These are phyloP conservation scores for Oncorhynchus mykiss DNA, from an alignment of 2,113 vertebrate species.

Conservation along the genomic window DNA sequence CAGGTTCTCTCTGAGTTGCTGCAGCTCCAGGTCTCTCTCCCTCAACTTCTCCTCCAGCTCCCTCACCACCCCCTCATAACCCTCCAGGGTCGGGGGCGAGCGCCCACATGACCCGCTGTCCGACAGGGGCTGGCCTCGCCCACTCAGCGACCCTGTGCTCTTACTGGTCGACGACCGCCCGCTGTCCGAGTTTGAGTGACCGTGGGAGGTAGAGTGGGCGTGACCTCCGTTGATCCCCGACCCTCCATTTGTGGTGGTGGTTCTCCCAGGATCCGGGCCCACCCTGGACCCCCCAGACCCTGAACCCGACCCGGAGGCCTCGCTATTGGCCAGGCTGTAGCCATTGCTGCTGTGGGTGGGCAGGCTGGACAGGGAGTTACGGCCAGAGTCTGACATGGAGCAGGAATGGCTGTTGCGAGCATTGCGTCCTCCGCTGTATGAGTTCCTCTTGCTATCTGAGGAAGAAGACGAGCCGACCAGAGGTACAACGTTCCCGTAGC, in stretches of 20 bases:
- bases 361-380: conserved; percentile 96
- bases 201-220: conserved; percentile 87
- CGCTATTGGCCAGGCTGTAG: conserved; percentile 82
- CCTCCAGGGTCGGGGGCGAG: conserved; percentile 78
- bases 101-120: conserved; percentile 89
- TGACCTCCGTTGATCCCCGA: conserved; percentile 58
- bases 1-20: conserved; percentile 88
- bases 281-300: conserved; percentile 57
- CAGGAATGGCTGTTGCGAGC: conserved; percentile 80
- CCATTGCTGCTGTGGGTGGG: conserved; percentile 92
- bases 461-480: background rate
- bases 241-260: conserved; percentile 51
- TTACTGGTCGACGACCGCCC: conserved; percentile 97
- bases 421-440: conserved; percentile 77
- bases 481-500: conserved; percentile 4
- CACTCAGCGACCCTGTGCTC: conserved; percentile 89
- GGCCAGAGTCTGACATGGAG: conserved; percentile 93
- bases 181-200: conserved; percentile 93
- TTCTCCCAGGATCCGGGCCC: conserved; percentile 62
- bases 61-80: conserved; percentile 86
- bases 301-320: conserved; percentile 66
- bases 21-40: conserved; percentile 89
- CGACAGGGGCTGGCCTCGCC: conserved; percentile 81
- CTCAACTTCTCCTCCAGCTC: conserved; percentile 94
- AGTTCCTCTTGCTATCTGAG: conserved; percentile 80